Percentiles rank a stretch among this genome's conserved stretches.
phyloP scores from a whole-genome alignment of 2,113 vertebrate genomes.

The Setophaga petechia region DNA sequence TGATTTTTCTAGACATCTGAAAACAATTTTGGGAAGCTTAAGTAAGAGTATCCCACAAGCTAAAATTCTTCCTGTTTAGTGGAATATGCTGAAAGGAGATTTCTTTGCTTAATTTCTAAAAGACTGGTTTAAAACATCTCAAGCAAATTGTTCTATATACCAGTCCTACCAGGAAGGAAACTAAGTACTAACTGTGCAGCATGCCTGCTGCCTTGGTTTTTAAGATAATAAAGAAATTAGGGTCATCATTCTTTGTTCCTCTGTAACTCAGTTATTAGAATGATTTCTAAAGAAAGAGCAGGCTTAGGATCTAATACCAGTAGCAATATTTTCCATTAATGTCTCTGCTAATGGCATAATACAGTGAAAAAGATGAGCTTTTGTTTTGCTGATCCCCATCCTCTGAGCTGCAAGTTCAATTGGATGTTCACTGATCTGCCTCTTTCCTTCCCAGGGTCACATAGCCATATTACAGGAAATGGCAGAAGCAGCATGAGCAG shows the following conservation, averaged over 20 bases:
- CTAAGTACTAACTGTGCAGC: not conserved
- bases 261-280: not conserved
- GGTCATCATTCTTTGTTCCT: not conserved
- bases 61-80: not conserved
- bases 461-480: not conserved
- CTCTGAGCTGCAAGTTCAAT: not conserved
- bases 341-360: not conserved
- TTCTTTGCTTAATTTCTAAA: slow-evolving; percentile 10
- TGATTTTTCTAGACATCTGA: not conserved
- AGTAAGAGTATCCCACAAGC: not conserved
- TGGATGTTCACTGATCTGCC: not conserved
- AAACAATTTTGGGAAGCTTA: not conserved
- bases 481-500: not conserved
- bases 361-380: not conserved
- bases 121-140: not conserved
- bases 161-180: not conserved
- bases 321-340: not conserved
- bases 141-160: not conserved
- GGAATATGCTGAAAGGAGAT: not conserved
- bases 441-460: not conserved
- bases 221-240: not conserved
- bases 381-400: not conserved
- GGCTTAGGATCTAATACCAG: not conserved
- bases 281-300: not conserved
- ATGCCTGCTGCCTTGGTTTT: not conserved